Percentiles rank a stretch among this genome's conserved stretches.
These are phyloP conservation scores for Mimas tiliae DNA, from an alignment of 2,888 invertebrate species.

Conservation along the genomic window DNA sequence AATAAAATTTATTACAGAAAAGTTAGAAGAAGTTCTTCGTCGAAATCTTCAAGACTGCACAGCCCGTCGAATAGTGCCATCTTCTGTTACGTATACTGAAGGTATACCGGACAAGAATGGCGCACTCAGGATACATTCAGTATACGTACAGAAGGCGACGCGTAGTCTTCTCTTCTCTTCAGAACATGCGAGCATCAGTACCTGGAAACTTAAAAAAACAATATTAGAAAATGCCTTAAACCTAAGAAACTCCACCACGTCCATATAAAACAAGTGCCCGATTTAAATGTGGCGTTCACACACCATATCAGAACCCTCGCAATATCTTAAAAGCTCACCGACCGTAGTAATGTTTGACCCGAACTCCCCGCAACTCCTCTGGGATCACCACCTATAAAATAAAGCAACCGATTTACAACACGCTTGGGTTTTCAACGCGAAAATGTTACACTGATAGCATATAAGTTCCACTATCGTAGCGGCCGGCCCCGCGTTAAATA, in stretches of 20 bases:
- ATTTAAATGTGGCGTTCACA: constrained; percentile 61
- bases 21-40: constrained; percentile 41
- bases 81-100: constrained; percentile 99
- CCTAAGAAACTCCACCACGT: not conserved
- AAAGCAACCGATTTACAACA: constrained; percentile 82
- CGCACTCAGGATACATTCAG: constrained; percentile 99
- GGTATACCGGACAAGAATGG: constrained; percentile 98
- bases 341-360: constrained; percentile 57
- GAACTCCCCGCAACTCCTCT: constrained; percentile 57
- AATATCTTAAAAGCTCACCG: constrained; percentile 77
- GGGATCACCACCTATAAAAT: constrained; percentile 81
- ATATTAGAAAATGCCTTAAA: constrained; percentile 30
- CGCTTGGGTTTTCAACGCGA: constrained; percentile 72
- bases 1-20: constrained; percentile 13
- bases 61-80: constrained; percentile 89
- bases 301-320: constrained; percentile 58
- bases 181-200: constrained; percentile 35
- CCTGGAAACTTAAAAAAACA: constrained; percentile 49
- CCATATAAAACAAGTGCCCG: constrained; percentile 43
- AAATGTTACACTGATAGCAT: constrained; percentile 77
- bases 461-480: constrained; percentile 64
- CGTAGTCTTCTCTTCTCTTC: constrained; percentile 78
- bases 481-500: constrained; percentile 52
- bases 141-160: constrained; percentile 99
- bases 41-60: constrained; percentile 28